Evolutionary conservation across 2,113 vertebrate genomes (phyloP).

Genomic region (Prunella fulvescens): DNA sequence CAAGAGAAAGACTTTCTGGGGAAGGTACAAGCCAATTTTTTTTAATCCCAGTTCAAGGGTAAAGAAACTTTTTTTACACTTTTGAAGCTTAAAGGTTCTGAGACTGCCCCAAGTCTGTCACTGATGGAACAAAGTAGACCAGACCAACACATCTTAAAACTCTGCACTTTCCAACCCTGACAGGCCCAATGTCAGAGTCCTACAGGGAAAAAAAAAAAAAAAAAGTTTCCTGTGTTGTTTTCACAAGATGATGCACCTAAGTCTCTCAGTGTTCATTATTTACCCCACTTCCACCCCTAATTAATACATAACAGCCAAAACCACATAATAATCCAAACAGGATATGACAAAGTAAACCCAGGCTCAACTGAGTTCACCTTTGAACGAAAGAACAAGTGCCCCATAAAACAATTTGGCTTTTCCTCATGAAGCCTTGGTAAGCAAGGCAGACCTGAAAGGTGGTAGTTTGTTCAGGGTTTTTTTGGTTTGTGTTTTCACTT

Average conservation of each 20-base stretch:
- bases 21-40: not conserved
- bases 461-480: not conserved
- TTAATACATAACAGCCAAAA: not conserved
- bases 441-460: not conserved
- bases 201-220: fast-evolving
- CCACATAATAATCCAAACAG: not conserved
- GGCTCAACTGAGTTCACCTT: not conserved
- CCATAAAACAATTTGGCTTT: not conserved
- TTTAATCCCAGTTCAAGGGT: not conserved
- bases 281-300: not conserved
- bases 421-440: not conserved
- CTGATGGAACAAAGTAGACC: not conserved
- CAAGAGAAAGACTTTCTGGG: not conserved
- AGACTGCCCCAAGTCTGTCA: not conserved
- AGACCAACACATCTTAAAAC: not conserved
- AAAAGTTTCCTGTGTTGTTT: not conserved
- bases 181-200: not conserved
- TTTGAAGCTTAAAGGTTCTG: not conserved
- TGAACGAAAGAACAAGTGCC: not conserved
- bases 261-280: not conserved
- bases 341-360: not conserved
- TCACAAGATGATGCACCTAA: not conserved
- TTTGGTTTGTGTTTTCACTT: not conserved
- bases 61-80: not conserved
- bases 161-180: not conserved